phyloP scores from a whole-genome alignment of 2,797 vertebrate genomes.

The Limosa lapponica region DNA sequence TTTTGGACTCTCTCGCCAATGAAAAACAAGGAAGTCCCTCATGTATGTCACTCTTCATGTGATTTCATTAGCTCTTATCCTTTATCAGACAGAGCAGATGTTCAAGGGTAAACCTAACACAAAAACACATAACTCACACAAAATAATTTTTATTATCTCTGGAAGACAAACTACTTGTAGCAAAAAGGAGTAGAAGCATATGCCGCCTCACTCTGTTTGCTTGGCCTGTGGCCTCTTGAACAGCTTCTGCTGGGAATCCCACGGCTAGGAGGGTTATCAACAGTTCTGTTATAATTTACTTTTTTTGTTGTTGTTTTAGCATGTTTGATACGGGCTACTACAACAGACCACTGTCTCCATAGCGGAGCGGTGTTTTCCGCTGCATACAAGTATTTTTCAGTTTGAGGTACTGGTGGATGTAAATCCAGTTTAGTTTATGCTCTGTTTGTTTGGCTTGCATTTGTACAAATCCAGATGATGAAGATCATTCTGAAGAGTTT shows the following conservation, averaged over 20 bases:
- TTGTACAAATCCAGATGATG: background rate
- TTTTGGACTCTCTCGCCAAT: background rate
- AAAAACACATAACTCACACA: background rate
- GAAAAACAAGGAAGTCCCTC: background rate
- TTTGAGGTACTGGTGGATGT: background rate
- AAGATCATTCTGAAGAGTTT: background rate
- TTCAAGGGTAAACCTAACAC: conserved; percentile 8
- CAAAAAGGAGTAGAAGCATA: conserved; percentile 20
- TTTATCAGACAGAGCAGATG: conserved; percentile 48
- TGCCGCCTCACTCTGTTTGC: conserved; percentile 29
- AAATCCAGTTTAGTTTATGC: background rate
- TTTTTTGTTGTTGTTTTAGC: background rate
- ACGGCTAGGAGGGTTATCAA: background rate
- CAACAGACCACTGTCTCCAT: background rate
- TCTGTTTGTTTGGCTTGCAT: background rate
- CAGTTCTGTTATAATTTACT: conserved; percentile 13
- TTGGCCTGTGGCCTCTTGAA: conserved; percentile 53
- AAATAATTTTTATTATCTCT: conserved; percentile 31
- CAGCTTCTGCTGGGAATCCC: conserved; percentile 43
- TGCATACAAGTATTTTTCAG: background rate
- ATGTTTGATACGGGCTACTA: background rate
- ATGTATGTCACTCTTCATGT: background rate
- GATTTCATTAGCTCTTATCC: conserved; percentile 18
- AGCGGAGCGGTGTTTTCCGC: background rate
- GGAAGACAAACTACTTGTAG: conserved; percentile 36